Evolutionary conservation across 2,888 invertebrate species (phyloP).

Genomic region (Plutella xylostella): DNA sequence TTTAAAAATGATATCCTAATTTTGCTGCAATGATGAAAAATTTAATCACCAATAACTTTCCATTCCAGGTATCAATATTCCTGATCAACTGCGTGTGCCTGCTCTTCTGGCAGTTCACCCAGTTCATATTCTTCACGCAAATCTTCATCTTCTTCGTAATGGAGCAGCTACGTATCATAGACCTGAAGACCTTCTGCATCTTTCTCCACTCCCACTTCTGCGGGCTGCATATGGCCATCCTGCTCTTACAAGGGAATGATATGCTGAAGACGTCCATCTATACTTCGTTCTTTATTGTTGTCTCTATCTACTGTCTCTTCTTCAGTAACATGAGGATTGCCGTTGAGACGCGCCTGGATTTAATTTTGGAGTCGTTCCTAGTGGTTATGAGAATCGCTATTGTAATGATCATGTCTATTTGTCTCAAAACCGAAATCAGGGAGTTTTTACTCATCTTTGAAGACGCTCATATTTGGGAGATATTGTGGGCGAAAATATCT

Average conservation of each 20-base stretch:
- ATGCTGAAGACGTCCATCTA: conserved; percentile 63
- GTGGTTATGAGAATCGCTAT: conserved; percentile 33
- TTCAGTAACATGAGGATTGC: conserved; percentile 43
- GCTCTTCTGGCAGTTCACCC: conserved; percentile 84
- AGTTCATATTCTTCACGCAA: conserved; percentile 85
- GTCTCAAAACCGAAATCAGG: conserved; percentile 48
- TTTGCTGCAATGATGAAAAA: too few relatives aligned
- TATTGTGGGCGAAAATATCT: conserved; percentile 77
- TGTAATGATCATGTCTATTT: conserved; percentile 31
- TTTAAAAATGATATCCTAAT: too few relatives aligned
- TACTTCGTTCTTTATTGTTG: conserved; percentile 49
- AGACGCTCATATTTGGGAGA: conserved; percentile 78
- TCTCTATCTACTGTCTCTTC: conserved; percentile 41
- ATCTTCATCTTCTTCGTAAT: conserved; percentile 77
- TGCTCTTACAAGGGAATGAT: conserved; percentile 53
- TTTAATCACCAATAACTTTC: conserved; percentile 3
- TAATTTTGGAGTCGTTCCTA: conserved; percentile 37
- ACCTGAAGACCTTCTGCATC: conserved; percentile 41
- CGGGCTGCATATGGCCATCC: conserved; percentile 46
- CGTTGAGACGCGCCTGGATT: conserved; percentile 33
- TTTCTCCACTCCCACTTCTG: conserved; percentile 54
- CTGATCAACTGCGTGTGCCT: conserved; percentile 57
- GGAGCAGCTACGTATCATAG: conserved; percentile 70
- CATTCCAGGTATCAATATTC: conserved; percentile 48
- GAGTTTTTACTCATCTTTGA: conserved; percentile 47